phyloP scores from a whole-genome alignment of 2,797 vertebrate genomes.

The Anniella stebbinsi region DNA sequence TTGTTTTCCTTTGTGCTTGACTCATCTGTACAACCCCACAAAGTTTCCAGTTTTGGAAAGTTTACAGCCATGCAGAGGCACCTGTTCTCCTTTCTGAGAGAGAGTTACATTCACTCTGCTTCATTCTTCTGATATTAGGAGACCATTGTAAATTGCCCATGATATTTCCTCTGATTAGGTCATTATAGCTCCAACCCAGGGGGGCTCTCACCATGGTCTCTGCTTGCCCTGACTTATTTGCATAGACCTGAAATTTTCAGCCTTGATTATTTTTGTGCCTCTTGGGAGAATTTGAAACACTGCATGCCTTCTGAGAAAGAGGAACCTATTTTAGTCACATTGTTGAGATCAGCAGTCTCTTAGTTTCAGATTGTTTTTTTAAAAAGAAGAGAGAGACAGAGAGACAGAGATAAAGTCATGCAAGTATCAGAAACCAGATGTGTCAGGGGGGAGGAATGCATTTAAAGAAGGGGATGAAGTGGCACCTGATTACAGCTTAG shows the following conservation, averaged over 20 bases:
- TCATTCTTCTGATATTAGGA: conserved; percentile 33
- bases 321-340: conserved; percentile 26
- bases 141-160: conserved; percentile 31
- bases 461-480: conserved; percentile 43
- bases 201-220: neutral
- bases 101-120: conserved; percentile 7
- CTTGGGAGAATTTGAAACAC: conserved; percentile 19
- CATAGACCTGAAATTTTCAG: neutral
- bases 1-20: neutral
- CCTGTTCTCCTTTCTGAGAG: conserved; percentile 4
- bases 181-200: neutral
- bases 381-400: neutral
- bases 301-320: conserved; percentile 43
- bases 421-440: conserved; percentile 1
- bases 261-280: conserved; percentile 15
- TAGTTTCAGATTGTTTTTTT: conserved; percentile 36
- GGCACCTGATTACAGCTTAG: conserved; percentile 53
- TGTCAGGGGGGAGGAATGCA: neutral
- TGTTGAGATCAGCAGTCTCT: conserved; percentile 25
- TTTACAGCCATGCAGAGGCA: conserved; percentile 5
- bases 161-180: neutral
- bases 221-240: conserved; percentile 15
- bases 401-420: neutral
- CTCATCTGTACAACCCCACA: neutral
- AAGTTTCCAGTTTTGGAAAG: conserved; percentile 30